Evolutionary conservation across 1,140 invertebrate species (phyloP).

Genomic region (Drosophila saltans): DNA sequence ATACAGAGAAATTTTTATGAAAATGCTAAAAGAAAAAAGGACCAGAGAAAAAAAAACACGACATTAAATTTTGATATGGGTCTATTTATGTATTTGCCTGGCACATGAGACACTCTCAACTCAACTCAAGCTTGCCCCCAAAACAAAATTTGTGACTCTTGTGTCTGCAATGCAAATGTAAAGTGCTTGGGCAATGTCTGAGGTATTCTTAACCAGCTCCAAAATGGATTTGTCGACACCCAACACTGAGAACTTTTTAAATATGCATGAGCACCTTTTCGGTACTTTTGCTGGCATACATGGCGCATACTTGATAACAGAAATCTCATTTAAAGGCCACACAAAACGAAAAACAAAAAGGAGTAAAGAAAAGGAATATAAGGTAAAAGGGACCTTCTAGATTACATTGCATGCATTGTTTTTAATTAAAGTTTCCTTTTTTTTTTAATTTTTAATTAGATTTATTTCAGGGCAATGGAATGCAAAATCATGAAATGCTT

Average conservation of each 20-base stretch:
- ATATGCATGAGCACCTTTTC: constrained; percentile 76
- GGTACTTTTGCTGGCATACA: constrained; percentile 31
- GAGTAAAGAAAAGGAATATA: constrained; percentile 14
- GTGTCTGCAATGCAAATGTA: constrained; percentile 51
- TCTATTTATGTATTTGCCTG: constrained; percentile 53
- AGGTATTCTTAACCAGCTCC: constrained; percentile 41
- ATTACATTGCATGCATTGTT: constrained; percentile 3
- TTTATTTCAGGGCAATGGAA: constrained; percentile 8
- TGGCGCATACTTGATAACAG: constrained; percentile 68
- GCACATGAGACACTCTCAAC: constrained; percentile 51
- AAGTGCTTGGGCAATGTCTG: constrained; percentile 30
- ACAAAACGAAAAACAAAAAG: constrained; percentile 42
- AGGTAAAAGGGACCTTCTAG: neutral
- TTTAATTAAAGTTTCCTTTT: constrained; percentile 1
- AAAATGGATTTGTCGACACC: constrained; percentile 66
- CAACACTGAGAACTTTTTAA: constrained; percentile 55
- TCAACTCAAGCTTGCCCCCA: constrained; percentile 19
- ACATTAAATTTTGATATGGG: constrained; percentile 76
- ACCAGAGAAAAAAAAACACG: constrained; percentile 28
- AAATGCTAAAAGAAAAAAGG: neutral
- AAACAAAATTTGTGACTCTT: constrained; percentile 47
- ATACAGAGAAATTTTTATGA: constrained; percentile 28
- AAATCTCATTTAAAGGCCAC: constrained; percentile 63
- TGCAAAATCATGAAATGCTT: neutral
- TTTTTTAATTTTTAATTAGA: constrained; percentile 14